A percentile compares a stretch with the other conserved stretches of the same genome.
Evolutionary conservation across 2,888 invertebrate genomes (phyloP).

Genomic region (Blera fallax): DNA sequence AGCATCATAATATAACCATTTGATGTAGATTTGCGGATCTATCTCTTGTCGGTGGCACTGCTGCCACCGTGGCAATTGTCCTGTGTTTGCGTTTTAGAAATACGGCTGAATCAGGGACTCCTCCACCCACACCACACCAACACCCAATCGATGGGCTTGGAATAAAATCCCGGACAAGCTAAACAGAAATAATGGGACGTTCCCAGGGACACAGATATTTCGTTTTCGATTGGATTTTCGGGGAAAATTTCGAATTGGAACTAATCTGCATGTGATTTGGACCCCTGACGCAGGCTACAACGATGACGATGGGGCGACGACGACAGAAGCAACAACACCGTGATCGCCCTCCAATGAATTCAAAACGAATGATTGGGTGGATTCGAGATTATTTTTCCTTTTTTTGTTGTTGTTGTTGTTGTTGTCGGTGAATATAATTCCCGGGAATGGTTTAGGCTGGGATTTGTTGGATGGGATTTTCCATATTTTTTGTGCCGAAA

Average conservation of each 20-base stretch:
- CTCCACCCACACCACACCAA: neutral
- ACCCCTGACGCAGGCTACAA: constrained; percentile 22
- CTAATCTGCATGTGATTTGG: constrained; percentile 72
- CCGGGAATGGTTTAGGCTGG: constrained; percentile 16
- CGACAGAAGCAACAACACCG: neutral
- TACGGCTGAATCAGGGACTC: constrained; percentile 41
- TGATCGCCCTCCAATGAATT: constrained; percentile 70
- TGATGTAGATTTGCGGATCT: constrained; percentile 72
- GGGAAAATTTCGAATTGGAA: constrained; percentile 67
- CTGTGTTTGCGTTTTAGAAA: constrained; percentile 62
- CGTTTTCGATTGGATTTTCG: constrained; percentile 69
- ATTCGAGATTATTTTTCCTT: constrained; percentile 38
- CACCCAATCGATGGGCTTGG: neutral
- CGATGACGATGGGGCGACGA: constrained; percentile 10
- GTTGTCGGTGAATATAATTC: neutral
- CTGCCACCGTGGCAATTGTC: constrained; percentile 47
- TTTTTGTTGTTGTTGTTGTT: neutral
- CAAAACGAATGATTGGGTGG: constrained; percentile 57
- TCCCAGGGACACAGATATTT: constrained; percentile 68
- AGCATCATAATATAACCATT: constrained; percentile 72
- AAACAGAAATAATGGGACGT: constrained; percentile 69
- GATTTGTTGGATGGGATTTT: neutral
- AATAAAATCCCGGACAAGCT: constrained; percentile 62
- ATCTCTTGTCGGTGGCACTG: constrained; percentile 33
- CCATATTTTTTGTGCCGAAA: neutral